Conservation (phyloP, 2,113 vertebrate species). For the Corydoras sp. region DNA sequence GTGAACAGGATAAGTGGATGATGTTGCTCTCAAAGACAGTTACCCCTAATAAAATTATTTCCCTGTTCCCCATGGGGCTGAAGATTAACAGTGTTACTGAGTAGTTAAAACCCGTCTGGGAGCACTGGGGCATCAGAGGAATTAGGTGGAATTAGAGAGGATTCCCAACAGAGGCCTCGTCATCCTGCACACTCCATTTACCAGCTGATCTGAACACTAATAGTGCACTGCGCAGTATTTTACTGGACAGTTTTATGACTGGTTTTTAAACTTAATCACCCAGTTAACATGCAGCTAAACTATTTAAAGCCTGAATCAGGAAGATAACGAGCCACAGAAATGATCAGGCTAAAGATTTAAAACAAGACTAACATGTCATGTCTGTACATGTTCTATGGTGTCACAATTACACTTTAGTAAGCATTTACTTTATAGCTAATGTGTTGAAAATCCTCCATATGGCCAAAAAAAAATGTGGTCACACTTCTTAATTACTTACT, state of each 20-base stretch:
- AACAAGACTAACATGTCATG: neutral
- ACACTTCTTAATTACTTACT: too few species aligned
- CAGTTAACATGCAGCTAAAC: neutral
- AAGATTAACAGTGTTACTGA: slow-evolving; percentile 58
- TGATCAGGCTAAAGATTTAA: too few species aligned
- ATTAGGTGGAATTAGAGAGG: slow-evolving; percentile 63
- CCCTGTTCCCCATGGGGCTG: neutral
- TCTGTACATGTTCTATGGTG: neutral
- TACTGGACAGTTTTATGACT: slow-evolving; percentile 2
- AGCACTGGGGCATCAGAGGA: slow-evolving; percentile 58
- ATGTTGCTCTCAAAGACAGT: neutral
- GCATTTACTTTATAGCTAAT: too few species aligned
- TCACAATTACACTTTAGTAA: too few species aligned
- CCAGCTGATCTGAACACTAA: slow-evolving; percentile 26
- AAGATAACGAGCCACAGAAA: neutral
- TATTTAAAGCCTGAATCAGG: neutral
- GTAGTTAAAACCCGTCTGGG: slow-evolving; percentile 54
- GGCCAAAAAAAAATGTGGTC: too few species aligned
- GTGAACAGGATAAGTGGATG: too few species aligned
- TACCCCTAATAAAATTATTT: neutral
- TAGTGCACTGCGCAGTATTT: neutral
- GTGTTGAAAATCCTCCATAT: too few species aligned
- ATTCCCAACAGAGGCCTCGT: slow-evolving; percentile 51
- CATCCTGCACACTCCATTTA: slow-evolving; percentile 43
- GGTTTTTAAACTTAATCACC: slow-evolving; percentile 7